A percentile compares a stretch with the other conserved stretches of the same genome.
Evolutionary conservation across 2,888 invertebrate genomes (phyloP).

Genomic region (Eupsilia transversa): DNA sequence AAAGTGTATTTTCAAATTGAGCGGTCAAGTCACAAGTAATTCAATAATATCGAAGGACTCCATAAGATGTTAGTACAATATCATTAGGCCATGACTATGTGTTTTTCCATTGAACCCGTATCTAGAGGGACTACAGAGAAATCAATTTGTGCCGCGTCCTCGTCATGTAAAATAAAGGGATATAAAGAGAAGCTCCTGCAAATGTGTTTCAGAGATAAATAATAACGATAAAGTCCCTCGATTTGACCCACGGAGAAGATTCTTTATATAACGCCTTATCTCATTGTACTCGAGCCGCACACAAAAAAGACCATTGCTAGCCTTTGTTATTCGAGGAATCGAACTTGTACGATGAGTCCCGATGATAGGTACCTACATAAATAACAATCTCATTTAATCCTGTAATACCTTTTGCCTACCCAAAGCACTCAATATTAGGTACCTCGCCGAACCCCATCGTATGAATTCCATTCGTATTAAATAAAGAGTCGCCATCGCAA

Average conservation of each 20-base stretch:
- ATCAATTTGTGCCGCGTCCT: slow-evolving; percentile 79
- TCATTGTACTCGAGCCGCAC: slow-evolving; percentile 74
- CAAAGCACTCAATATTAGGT: slow-evolving; percentile 46
- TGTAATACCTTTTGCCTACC: slow-evolving; percentile 54
- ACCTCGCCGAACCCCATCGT: slow-evolving; percentile 23
- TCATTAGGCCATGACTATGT: slow-evolving; percentile 68
- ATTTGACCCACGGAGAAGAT: slow-evolving; percentile 79
- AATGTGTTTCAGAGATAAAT: slow-evolving; percentile 83
- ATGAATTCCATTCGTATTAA: slow-evolving; percentile 46
- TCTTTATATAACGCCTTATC: slow-evolving; percentile 78
- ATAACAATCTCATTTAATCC: slow-evolving; percentile 64
- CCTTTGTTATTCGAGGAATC: slow-evolving; percentile 75
- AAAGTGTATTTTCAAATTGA: slow-evolving; percentile 35
- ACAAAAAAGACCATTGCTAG: slow-evolving; percentile 75
- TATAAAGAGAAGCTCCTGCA: slow-evolving; percentile 75
- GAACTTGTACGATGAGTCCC: slow-evolving; percentile 67
- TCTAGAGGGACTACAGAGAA: slow-evolving; percentile 71
- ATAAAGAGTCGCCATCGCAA: slow-evolving; percentile 15
- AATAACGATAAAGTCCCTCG: slow-evolving; percentile 81
- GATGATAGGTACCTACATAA: slow-evolving; percentile 63
- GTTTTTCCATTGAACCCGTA: slow-evolving; percentile 68
- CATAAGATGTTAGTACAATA: slow-evolving; percentile 64
- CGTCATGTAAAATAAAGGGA: slow-evolving; percentile 80
- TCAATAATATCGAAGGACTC: slow-evolving; percentile 43
- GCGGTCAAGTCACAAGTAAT: slow-evolving; percentile 43